These are phyloP conservation scores for Meleagris gallopavo DNA, from an alignment of 2,113 vertebrate genomes.

Conservation along the genomic window DNA sequence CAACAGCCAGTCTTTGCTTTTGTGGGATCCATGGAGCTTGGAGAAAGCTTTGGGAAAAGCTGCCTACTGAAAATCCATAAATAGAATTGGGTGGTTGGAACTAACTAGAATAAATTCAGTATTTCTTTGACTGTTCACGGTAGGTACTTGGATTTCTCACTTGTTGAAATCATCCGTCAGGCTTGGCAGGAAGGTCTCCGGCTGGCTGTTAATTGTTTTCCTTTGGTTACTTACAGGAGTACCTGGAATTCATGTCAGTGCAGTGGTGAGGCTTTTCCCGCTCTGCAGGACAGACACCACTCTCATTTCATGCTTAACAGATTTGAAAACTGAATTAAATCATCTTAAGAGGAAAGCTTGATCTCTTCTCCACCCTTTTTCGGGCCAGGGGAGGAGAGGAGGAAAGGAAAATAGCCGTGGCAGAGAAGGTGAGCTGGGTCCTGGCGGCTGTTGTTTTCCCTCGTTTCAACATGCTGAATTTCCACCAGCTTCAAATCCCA, in stretches of 20 bases:
- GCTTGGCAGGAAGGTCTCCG: not conserved
- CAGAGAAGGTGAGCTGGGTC: not conserved
- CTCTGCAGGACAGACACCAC: not conserved
- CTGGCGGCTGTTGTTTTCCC: not conserved
- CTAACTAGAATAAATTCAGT: too few species aligned
- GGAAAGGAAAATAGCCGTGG: not conserved
- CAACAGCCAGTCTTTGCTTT: not conserved
- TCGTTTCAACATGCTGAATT: not conserved
- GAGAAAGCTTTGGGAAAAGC: not conserved
- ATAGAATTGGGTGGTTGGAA: not conserved
- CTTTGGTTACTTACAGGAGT: not conserved
- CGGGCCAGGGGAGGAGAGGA: too few species aligned
- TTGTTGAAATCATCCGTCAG: not conserved
- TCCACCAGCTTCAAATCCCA: not conserved
- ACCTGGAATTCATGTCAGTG: not conserved
- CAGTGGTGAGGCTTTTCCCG: not conserved
- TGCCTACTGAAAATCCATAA: not conserved
- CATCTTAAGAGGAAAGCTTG: not conserved
- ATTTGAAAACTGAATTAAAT: not conserved
- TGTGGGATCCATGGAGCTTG: fast-evolving
- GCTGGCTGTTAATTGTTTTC: not conserved
- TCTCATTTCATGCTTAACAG: not conserved
- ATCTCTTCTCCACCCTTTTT: not conserved
- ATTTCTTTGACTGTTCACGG: not conserved
- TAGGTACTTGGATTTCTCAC: not conserved